Base-by-base conservation (phyloP, 2,113 vertebrate genomes). In the Empidonax alnorum region DNA sequence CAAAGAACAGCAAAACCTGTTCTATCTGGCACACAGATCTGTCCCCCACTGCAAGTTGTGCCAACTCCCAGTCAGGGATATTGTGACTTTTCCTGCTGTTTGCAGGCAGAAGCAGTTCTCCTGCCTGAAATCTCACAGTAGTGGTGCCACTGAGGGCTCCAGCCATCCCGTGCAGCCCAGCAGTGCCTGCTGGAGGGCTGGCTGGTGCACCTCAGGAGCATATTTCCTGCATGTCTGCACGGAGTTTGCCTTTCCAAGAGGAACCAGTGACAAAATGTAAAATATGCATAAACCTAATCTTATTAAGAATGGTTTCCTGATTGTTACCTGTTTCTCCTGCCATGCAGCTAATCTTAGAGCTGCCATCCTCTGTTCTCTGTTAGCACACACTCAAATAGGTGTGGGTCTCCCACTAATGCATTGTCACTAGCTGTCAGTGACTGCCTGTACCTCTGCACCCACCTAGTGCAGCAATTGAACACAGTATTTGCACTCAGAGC, bases 11-110 rank as follows among this genome's bases (percentile, higher is more conserved):
- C 28, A 82, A 50, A 87, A 58, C 4, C 14, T 20, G 7, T 20
- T 63, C 9, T 35, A 27, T 30, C 49, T 11, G 59, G 20, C 5
- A 1, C 44, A 19, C 0, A 2, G 37, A 14, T 87, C 49, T n/a
- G n/a, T 24, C 50, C 24, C 42, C 39, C 33, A 3, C 3, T 27
- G 52, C 44, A 30, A 65, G 16, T 8, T 0, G 0, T 4, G 3
- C 28, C 6, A 8, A 6, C 2, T 7, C 27, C 15, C 13, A 37
- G 13, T 0, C 2, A 27, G 28, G 46, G 46, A 77, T 1, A 25
- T 9, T 56, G 10, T 22, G n/a, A 39, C 8, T 83, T 82, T 93
- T 61, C 37, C 58, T 66, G 58, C 18, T 76, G 10, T 52, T 75
- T 77, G 23, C 24, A 61, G 58, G 22, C 44, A 65, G 49, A 42